A percentile compares a stretch with the other conserved stretches of the same genome.
Evolutionary conservation across 2,888 invertebrate species (phyloP).

Genomic region (Hemaris fuciformis): DNA sequence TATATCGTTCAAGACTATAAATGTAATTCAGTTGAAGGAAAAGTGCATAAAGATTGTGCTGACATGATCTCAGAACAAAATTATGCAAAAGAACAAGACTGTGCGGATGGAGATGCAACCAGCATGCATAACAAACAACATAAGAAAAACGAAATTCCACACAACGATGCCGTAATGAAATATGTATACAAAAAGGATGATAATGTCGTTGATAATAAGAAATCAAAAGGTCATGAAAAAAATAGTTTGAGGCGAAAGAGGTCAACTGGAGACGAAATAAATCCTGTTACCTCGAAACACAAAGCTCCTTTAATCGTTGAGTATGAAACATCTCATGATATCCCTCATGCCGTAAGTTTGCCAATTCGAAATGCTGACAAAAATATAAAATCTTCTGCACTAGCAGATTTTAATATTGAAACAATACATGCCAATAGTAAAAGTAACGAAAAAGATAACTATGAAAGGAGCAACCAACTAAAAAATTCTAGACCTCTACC

Average conservation of each 20-base stretch:
- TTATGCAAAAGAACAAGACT: too few relatives aligned
- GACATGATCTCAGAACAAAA: not conserved
- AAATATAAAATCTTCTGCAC: slow-evolving; percentile 44
- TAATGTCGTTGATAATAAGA: slow-evolving; percentile 29
- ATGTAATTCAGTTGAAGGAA: not conserved
- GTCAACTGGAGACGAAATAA: slow-evolving; percentile 21
- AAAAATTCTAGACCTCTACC: not conserved
- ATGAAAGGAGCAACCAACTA: not conserved
- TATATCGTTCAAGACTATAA: slow-evolving; percentile 12
- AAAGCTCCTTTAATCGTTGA: slow-evolving; percentile 50
- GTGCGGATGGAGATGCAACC: too few relatives aligned
- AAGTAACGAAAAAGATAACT: slow-evolving; percentile 13
- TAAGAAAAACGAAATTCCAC: slow-evolving; percentile 27
- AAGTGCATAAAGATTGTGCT: not conserved
- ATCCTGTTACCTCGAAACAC: slow-evolving; percentile 31
- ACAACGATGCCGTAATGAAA: slow-evolving; percentile 50
- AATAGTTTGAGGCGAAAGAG: slow-evolving; percentile 60
- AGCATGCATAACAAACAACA: slow-evolving; percentile 18
- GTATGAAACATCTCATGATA: slow-evolving; percentile 54
- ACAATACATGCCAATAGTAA: slow-evolving; percentile 45
- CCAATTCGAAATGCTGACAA: slow-evolving; percentile 34
- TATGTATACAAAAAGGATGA: slow-evolving; percentile 59
- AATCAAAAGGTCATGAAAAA: slow-evolving; percentile 52
- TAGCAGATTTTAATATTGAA: slow-evolving; percentile 67
- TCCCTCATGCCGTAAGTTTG: slow-evolving; percentile 29